phyloP scores from a whole-genome alignment of 2,797 vertebrate species.

The Tangara arthus region DNA sequence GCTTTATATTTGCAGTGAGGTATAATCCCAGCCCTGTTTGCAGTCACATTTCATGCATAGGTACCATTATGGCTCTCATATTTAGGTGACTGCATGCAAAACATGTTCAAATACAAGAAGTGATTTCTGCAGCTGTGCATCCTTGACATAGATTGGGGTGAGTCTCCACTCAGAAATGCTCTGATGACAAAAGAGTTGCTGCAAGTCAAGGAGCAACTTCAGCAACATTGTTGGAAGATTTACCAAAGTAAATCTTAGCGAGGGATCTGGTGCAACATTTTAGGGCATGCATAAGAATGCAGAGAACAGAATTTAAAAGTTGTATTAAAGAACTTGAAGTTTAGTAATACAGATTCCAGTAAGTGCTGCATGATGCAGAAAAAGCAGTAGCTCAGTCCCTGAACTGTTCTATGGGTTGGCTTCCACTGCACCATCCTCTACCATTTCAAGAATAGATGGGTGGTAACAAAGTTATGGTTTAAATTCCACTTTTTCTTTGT shows the following conservation, averaged over 20 bases:
- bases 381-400: background rate
- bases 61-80: accelerated
- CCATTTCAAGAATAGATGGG: background rate
- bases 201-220: background rate
- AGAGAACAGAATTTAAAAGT: background rate
- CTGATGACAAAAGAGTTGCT: background rate
- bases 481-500: background rate
- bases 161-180: background rate
- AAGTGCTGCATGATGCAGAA: background rate
- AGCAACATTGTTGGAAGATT: background rate
- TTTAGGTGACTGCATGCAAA: background rate
- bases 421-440: accelerated
- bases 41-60: background rate
- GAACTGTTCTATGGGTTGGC: background rate
- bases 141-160: background rate
- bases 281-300: background rate
- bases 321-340: background rate
- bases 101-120: background rate
- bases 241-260: background rate
- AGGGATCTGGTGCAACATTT: background rate
- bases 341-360: background rate
- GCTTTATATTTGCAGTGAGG: background rate
- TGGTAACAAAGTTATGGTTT: background rate
- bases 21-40: background rate
- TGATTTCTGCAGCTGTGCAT: background rate